Evolutionary conservation across 1,140 invertebrate genomes (phyloP).

Genomic region (Anastrepha obliqua): DNA sequence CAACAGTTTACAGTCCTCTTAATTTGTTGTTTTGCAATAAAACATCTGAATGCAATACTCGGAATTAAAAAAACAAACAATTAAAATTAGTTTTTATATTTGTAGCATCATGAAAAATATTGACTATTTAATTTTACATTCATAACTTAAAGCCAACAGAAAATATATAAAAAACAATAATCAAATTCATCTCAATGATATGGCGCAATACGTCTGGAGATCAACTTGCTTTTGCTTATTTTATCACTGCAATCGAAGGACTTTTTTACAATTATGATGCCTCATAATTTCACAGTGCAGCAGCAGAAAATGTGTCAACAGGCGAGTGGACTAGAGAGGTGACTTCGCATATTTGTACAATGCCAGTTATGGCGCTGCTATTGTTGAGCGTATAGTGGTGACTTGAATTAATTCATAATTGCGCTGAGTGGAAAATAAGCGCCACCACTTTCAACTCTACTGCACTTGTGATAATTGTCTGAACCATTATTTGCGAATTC

Average conservation of each 20-base stretch:
- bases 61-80: too few species aligned
- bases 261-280: not conserved
- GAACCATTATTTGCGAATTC: not conserved
- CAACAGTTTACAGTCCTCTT: too few species aligned
- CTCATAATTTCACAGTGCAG: not conserved
- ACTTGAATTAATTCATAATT: slow-evolving; percentile 22
- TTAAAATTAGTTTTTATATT: too few species aligned
- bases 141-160: too few species aligned
- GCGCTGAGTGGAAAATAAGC: slow-evolving; percentile 8
- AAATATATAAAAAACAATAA: too few species aligned
- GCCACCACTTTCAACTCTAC: not conserved
- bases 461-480: slow-evolving; percentile 8
- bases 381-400: not conserved
- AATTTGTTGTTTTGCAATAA: too few species aligned
- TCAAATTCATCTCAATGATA: not conserved
- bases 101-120: too few species aligned
- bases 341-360: not conserved
- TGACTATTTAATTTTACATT: too few species aligned
- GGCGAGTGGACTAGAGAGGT: not conserved
- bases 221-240: not conserved
- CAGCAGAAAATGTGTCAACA: slow-evolving; percentile 34
- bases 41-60: too few species aligned
- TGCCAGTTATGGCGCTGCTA: not conserved
- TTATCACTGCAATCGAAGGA: not conserved
- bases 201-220: not conserved